A percentile compares a stretch with the other conserved stretches of the same genome.
phyloP scores from a whole-genome alignment of 2,797 vertebrate genomes.

The Rhinichthys osculus region DNA sequence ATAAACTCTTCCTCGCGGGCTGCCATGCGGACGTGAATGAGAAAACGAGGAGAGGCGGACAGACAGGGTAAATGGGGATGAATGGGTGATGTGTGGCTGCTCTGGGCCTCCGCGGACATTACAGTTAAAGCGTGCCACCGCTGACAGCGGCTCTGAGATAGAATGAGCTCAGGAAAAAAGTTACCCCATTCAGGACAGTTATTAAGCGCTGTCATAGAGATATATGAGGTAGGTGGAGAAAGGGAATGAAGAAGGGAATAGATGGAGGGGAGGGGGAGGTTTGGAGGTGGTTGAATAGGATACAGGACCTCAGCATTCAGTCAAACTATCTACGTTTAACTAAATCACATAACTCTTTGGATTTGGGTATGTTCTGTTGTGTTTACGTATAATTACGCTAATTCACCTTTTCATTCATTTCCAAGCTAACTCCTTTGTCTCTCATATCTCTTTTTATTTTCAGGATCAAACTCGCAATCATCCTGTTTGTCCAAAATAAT shows the following conservation, averaged over 20 bases:
- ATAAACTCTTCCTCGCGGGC: slow-evolving; percentile 54
- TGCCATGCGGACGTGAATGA: background rate
- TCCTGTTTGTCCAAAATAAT: background rate
- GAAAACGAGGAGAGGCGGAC: background rate
- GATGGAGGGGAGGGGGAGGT: slow-evolving; percentile 21
- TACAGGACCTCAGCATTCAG: background rate
- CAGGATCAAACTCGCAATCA: background rate
- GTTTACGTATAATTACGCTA: background rate
- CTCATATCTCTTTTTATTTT: background rate
- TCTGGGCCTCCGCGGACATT: background rate
- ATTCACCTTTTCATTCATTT: background rate
- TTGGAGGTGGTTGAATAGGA: slow-evolving; percentile 4
- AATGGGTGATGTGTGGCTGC: slow-evolving; percentile 33
- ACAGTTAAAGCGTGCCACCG: slow-evolving; percentile 16
- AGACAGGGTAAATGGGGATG: slow-evolving; percentile 29
- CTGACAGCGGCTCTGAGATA: slow-evolving; percentile 23
- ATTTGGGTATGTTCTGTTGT: background rate
- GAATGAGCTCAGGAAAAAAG: slow-evolving; percentile 34
- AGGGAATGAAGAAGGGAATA: slow-evolving; percentile 30
- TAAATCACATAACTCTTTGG: background rate
- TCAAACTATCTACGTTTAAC: background rate
- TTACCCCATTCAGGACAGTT: slow-evolving; percentile 37
- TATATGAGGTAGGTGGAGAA: slow-evolving; percentile 44
- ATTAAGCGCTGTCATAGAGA: slow-evolving; percentile 54
- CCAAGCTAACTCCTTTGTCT: background rate